Conservation (phyloP, 2,797 vertebrate species). For the Ciconia nigra region DNA sequence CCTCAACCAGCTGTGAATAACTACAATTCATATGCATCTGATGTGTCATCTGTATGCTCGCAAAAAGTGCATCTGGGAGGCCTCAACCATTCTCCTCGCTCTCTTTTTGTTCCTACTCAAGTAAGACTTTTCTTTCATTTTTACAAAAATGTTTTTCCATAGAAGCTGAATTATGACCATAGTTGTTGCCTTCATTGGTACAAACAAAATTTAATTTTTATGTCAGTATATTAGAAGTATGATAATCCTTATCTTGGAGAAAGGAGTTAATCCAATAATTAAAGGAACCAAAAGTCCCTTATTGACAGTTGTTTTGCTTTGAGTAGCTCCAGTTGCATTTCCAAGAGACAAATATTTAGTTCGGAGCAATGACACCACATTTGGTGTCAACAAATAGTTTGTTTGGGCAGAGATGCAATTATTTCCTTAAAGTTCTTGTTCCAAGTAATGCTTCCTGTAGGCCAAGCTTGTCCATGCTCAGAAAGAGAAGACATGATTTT, state of each 20-base stretch:
- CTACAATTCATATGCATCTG: conserved; percentile 39
- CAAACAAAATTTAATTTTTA: background rate
- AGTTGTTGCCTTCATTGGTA: background rate
- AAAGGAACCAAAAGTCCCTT: background rate
- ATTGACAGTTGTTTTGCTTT: background rate
- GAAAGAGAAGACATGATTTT: background rate
- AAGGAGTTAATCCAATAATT: background rate
- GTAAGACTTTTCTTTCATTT: conserved; percentile 69
- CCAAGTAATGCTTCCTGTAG: background rate
- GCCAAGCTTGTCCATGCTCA: background rate
- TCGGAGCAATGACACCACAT: background rate
- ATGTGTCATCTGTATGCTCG: conserved; percentile 49
- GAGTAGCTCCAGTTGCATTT: background rate
- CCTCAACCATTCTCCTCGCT: conserved; percentile 92
- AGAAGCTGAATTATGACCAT: background rate
- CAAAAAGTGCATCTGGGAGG: conserved; percentile 81
- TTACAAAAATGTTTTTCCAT: background rate
- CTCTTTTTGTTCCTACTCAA: conserved; percentile 89
- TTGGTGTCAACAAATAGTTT: background rate
- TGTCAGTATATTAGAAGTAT: background rate
- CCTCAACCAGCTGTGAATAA: conserved; percentile 85
- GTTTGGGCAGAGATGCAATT: background rate
- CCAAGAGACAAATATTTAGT: background rate
- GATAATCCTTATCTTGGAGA: background rate
- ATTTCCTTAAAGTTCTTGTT: background rate